These are phyloP conservation scores for Fundulus diaphanus DNA, from an alignment of 2,797 vertebrate genomes.

Conservation along the genomic window DNA sequence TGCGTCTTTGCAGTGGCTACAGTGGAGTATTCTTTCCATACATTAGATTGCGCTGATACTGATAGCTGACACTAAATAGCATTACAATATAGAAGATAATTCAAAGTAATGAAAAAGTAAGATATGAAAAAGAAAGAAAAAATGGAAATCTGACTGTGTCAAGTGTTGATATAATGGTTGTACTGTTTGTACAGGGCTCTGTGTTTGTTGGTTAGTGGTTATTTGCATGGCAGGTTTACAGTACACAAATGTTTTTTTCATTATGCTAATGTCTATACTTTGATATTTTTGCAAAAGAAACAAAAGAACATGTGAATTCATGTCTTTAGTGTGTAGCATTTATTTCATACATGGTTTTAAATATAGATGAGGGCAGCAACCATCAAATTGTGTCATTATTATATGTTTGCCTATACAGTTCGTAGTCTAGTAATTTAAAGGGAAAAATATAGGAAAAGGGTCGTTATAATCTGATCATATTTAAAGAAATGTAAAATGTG, in stretches of 20 bases:
- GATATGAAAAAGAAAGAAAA: neutral
- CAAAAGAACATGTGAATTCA: neutral
- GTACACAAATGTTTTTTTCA: neutral
- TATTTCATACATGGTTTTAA: neutral
- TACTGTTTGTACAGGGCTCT: neutral
- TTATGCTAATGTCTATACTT: neutral
- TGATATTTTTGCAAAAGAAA: neutral
- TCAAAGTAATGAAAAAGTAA: neutral
- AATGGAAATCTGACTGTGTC: no score
- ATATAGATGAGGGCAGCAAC: neutral
- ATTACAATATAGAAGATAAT: neutral
- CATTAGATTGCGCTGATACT: neutral
- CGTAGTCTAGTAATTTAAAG: neutral
- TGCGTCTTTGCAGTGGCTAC: neutral
- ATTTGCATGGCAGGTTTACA: neutral
- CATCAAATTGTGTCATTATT: neutral
- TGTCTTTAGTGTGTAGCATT: neutral
- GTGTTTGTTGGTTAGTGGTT: neutral
- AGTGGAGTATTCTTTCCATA: neutral
- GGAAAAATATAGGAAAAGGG: neutral
- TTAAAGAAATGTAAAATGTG: neutral
- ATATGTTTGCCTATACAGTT: neutral
- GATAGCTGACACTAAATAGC: neutral
- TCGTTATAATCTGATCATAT: neutral
- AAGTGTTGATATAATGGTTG: neutral